phyloP scores from a whole-genome alignment of 2,888 invertebrate species.

The Lacanobia oleracea region DNA sequence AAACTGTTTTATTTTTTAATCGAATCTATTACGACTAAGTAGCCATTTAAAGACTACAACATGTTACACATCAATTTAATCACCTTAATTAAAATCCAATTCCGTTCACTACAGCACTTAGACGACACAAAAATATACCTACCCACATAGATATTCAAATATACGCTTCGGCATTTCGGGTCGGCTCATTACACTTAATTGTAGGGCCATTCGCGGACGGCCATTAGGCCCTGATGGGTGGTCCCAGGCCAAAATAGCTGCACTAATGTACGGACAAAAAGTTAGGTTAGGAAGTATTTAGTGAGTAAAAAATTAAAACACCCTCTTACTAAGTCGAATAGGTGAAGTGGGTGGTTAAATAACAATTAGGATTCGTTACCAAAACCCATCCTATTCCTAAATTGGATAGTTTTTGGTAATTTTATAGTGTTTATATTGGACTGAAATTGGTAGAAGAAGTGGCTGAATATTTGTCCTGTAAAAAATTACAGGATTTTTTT shows the following conservation, averaged over 20 bases:
- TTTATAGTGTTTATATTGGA: constrained; percentile 21
- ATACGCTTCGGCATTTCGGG: constrained; percentile 76
- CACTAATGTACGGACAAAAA: constrained; percentile 81
- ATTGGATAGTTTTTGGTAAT: constrained; percentile 21
- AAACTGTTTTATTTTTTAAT: background rate
- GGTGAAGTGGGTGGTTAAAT: constrained; percentile 36
- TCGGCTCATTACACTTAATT: constrained; percentile 89
- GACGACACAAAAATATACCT: constrained; percentile 28
- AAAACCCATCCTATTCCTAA: no score
- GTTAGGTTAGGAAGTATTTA: constrained; percentile 73
- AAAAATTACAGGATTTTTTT: no score
- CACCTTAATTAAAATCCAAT: constrained; percentile 40
- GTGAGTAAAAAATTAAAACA: constrained; percentile 70
- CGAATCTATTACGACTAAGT: background rate
- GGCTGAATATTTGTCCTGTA: background rate
- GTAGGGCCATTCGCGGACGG: constrained; percentile 88
- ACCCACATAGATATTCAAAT: constrained; percentile 73
- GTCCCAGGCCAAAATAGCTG: constrained; percentile 81
- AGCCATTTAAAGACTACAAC: constrained; percentile 15
- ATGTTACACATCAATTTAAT: constrained; percentile 22
- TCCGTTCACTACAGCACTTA: constrained; percentile 26
- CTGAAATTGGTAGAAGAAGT: background rate
- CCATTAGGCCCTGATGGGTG: constrained; percentile 82
- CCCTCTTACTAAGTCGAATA: constrained; percentile 43
- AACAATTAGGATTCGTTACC: constrained; percentile 53